phyloP scores from a whole-genome alignment of 2,888 invertebrate genomes.

The Apotomis turbidana region DNA sequence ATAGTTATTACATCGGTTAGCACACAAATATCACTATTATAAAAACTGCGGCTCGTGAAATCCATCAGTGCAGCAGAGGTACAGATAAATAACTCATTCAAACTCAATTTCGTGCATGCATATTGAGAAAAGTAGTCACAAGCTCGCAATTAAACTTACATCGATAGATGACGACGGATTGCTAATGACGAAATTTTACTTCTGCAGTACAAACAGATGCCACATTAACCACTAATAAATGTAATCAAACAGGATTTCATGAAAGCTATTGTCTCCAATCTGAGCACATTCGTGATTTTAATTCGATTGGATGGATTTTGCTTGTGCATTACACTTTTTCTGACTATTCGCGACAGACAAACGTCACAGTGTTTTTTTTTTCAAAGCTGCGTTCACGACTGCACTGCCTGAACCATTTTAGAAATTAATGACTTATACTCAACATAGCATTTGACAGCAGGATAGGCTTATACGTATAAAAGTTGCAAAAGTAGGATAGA shows the following conservation, averaged over 20 bases:
- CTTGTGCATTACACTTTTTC: constrained; percentile 33
- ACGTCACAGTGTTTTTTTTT: constrained; percentile 27
- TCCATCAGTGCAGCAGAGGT: constrained; percentile 2
- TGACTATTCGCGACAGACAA: constrained; percentile 13
- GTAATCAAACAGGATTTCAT: constrained; percentile 2
- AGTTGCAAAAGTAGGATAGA: too few relatives aligned
- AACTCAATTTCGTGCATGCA: constrained; percentile 11
- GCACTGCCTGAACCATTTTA: not conserved
- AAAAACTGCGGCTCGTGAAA: not conserved
- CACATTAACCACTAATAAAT: constrained; percentile 26
- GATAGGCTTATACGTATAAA: not conserved
- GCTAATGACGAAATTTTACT: constrained; percentile 15
- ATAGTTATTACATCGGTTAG: not conserved
- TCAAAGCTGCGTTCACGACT: constrained; percentile 24
- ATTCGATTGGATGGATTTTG: constrained; percentile 7
- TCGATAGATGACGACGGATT: constrained; percentile 18
- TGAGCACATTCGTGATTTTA: constrained; percentile 23
- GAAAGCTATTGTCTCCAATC: constrained; percentile 18
- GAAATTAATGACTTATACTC: not conserved
- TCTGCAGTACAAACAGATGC: constrained; percentile 7
- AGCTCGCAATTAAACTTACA: constrained; percentile 34
- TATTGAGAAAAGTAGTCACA: constrained; percentile 22
- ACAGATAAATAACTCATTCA: constrained; percentile 22
- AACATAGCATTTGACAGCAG: constrained; percentile 22
- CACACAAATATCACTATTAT: not conserved